phyloP scores from a whole-genome alignment of 53 echinoderm and acorn worm species.

The Holothuria scabra region DNA sequence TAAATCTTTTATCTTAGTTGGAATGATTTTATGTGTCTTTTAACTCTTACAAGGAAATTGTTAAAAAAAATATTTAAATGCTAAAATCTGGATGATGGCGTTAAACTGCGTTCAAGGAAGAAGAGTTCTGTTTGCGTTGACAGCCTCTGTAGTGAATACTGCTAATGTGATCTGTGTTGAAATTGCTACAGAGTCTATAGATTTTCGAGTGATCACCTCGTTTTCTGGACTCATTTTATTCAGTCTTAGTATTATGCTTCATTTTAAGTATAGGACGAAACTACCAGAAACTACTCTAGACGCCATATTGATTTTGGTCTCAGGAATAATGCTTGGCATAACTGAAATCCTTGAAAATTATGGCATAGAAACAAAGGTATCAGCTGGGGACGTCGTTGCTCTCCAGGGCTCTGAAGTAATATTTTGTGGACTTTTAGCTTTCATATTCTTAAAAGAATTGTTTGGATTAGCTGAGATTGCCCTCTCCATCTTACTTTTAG shows the following conservation, averaged over 20 bases:
- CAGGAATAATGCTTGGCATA: background rate
- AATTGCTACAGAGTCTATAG: background rate
- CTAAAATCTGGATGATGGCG: too few relatives aligned
- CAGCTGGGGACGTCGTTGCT: conserved; percentile 10
- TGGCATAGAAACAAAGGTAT: background rate
- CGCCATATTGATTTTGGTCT: background rate
- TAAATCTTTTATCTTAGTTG: too few relatives aligned
- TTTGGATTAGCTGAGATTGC: background rate
- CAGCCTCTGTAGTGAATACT: background rate
- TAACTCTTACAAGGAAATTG: too few relatives aligned
- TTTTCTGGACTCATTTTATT: background rate
- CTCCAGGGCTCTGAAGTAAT: conserved; percentile 1
- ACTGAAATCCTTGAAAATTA: background rate
- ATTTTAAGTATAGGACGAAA: background rate
- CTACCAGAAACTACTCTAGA: background rate
- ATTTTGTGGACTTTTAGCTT: background rate
- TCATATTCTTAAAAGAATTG: background rate
- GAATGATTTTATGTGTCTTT: too few relatives aligned
- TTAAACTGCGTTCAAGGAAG: background rate
- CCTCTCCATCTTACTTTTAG: background rate
- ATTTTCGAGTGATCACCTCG: conserved; percentile 7
- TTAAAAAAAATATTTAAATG: too few relatives aligned
- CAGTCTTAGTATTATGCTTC: background rate
- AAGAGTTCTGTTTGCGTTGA: background rate
- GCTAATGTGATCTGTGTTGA: background rate